Evolutionary conservation across 2,797 vertebrate genomes (phyloP).

Genomic region (Cheracebus regulus): DNA sequence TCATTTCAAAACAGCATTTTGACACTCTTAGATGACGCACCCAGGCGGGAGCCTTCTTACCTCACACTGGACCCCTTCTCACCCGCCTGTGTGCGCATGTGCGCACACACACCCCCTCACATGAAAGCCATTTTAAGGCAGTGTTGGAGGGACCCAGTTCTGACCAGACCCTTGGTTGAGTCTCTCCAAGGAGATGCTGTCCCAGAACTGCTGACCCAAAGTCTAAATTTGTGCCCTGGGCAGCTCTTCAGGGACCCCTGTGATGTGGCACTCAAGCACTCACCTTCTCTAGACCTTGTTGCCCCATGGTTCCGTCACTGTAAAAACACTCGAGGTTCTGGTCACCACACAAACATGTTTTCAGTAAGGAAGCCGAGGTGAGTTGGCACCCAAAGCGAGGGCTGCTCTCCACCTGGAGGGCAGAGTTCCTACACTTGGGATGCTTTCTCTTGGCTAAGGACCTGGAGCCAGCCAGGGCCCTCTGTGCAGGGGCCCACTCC

Average conservation of each 20-base stretch:
- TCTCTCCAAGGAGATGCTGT: neutral
- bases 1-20: neutral
- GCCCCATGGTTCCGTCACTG: neutral
- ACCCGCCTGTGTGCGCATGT: fast-evolving
- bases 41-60: neutral
- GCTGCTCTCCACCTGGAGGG: neutral
- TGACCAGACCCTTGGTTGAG: neutral
- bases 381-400: neutral
- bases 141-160: neutral
- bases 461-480: neutral
- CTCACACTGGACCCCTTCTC: neutral
- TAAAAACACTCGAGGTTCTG: neutral
- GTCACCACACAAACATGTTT: too few species aligned
- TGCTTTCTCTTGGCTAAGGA: too few species aligned
- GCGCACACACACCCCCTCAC: fast-evolving
- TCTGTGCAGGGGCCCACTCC: neutral
- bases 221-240: neutral
- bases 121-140: neutral
- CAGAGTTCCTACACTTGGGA: neutral
- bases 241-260: neutral
- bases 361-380: neutral
- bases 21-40: fast-evolving
- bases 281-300: neutral
- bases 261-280: neutral
- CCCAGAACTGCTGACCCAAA: neutral